Base-by-base conservation (phyloP, 2,888 invertebrate genomes). In the Scaptomyza cyrtandrae region DNA sequence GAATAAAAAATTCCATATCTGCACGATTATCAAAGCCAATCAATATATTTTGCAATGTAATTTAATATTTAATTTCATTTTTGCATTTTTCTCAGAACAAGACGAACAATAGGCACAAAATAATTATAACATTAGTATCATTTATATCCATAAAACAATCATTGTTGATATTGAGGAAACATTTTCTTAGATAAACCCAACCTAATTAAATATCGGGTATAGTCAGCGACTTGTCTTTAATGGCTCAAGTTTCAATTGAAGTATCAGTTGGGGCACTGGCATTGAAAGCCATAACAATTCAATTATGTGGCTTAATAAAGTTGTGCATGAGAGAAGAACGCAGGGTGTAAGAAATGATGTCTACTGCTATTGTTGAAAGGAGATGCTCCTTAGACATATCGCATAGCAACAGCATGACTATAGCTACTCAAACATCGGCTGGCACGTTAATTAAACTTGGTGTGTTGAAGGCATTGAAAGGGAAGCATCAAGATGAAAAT, bases 391-490 rank as follows among this genome's bases (percentile, higher is more conserved):
- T 57, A 27, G 48, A 44, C 45, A 19, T 56, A 63, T 58, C 35
- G 37, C 7, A 13, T 60, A 31, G 43, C 59, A 9, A 41, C 45
- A 48, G 62, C 19, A 45, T 13, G 37, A 43, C 33, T 6, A 29
- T 1, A 45, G 53, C 75, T 27, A 49, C 53, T 57, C 58, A 31
- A 55, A 61, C 62, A 58, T 46, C 52, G 58, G 37, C 61, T 66
- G 83, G 45, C 77, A 70, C 86, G 84, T 86, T 83, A 83, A 83
- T 83, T 83, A 83, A 83, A 84, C 77, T 84, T 79, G 70, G 63
- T 52, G 69, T 59, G 57, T 64, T 67, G 62, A 69, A 58, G 74
- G 68, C 78, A 65, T 71, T 60, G 58, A 68, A 76, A 67, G 68
- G 31, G 68, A 62, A 53, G 68, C 60, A 45, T 29, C 55, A 33